phyloP scores from a whole-genome alignment of 2,888 invertebrate genomes.

The Rotaria macrura region DNA sequence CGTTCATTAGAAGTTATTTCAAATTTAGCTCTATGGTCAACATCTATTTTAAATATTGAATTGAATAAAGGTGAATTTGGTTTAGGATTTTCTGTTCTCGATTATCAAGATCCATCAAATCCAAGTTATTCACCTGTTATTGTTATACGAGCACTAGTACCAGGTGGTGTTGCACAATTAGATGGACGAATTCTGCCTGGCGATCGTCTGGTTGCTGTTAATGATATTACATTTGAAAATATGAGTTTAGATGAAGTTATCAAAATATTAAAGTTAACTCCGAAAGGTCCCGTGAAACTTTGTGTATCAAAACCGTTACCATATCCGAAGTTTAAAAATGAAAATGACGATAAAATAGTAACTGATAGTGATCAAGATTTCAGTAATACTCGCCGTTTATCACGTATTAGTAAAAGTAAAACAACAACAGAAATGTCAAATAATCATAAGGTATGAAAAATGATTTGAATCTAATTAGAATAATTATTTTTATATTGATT shows the following conservation, averaged over 20 bases:
- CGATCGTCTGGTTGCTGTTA: conserved; percentile 70
- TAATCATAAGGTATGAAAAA: not conserved
- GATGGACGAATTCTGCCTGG: conserved; percentile 94
- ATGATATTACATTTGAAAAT: conserved; percentile 81
- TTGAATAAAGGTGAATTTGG: conserved; percentile 78
- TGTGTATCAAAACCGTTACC: conserved; percentile 70
- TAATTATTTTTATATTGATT: no score
- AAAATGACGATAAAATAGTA: not conserved
- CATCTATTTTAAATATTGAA: conserved; percentile 25
- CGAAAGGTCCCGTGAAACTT: conserved; percentile 82
- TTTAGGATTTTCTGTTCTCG: conserved; percentile 92
- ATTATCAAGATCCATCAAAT: conserved; percentile 79
- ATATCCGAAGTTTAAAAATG: conserved; percentile 24
- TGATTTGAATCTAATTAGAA: no score
- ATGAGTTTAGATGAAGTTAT: conserved; percentile 92
- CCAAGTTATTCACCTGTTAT: conserved; percentile 82
- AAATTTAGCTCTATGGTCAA: conserved; percentile 34
- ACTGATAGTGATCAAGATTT: not conserved
- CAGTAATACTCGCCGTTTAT: not conserved
- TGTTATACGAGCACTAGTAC: conserved; percentile 90
- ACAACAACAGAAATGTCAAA: not conserved
- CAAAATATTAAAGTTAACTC: conserved; percentile 39
- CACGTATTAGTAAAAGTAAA: not conserved
- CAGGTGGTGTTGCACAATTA: conserved; percentile 90
- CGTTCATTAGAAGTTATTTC: conserved; percentile 35